These are phyloP conservation scores for Ceyx margarethae DNA, from an alignment of 2,113 vertebrate species.

Conservation along the genomic window DNA sequence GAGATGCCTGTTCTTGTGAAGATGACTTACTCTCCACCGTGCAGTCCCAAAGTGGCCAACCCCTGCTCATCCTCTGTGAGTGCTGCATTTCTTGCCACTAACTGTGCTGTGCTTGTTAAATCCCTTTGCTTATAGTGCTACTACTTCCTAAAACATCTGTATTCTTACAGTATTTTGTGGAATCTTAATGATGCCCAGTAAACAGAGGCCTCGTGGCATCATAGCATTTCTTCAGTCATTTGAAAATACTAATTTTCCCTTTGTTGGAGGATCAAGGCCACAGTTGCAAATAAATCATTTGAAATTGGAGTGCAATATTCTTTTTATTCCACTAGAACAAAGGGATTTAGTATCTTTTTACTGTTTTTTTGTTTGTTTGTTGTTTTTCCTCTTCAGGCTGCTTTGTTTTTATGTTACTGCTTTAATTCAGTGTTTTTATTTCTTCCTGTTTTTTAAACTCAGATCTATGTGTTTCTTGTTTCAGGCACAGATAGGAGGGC, in stretches of 20 bases:
- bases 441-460: constrained; percentile 44
- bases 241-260: neutral
- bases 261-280: neutral
- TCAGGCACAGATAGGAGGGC: neutral
- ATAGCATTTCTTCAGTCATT: neutral
- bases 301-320: neutral
- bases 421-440: constrained; percentile 44
- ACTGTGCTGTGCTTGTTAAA: constrained; percentile 68
- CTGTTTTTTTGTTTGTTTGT: neutral
- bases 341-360: constrained; percentile 66
- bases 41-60: constrained; percentile 77
- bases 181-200: neutral
- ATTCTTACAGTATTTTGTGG: neutral
- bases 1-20: constrained; percentile 85
- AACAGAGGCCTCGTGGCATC: neutral
- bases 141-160: neutral
- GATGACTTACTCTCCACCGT: constrained; percentile 83
- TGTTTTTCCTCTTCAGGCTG: constrained; percentile 49
- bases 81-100: constrained; percentile 75
- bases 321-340: constrained; percentile 45
- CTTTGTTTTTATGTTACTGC: constrained; percentile 53
- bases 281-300: neutral
- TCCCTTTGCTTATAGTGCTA: constrained; percentile 75
- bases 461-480: constrained; percentile 25
- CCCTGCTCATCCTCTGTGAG: constrained; percentile 83